Evolutionary conservation across 1,140 invertebrate genomes (phyloP).

Genomic region (Drosophila pseudoananassae): DNA sequence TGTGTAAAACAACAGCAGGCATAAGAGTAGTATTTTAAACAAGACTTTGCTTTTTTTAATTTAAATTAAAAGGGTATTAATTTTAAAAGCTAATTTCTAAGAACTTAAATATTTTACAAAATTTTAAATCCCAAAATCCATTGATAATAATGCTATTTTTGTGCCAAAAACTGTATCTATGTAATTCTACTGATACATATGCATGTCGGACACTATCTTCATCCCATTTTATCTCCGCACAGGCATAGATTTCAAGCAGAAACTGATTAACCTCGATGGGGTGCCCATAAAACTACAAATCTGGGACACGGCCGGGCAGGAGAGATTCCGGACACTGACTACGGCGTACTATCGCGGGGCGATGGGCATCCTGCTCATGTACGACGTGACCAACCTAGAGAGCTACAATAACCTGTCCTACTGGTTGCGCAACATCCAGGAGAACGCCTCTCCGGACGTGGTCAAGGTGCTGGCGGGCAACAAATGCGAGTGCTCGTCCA

Average conservation of each 20-base stretch:
- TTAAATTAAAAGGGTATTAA: too few relatives aligned
- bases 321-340: constrained; percentile 88
- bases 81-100: too few relatives aligned
- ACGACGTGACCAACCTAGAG: constrained; percentile 93
- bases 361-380: constrained; percentile 94
- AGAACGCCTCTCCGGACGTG: constrained; percentile 94
- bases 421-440: constrained; percentile 94
- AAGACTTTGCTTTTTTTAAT: not conserved
- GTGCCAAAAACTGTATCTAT: not conserved
- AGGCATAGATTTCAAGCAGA: constrained; percentile 97
- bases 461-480: constrained; percentile 93
- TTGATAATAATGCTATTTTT: not conserved
- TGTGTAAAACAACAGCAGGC: constrained; percentile 17
- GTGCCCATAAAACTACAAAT: constrained; percentile 94
- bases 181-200: not conserved
- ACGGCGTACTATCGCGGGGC: constrained; percentile 94
- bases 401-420: constrained; percentile 94
- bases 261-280: constrained; percentile 93
- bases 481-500: constrained; percentile 91
- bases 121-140: not conserved
- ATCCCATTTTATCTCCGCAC: constrained; percentile 41
- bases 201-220: constrained; percentile 15
- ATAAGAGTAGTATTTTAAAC: not conserved
- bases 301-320: constrained; percentile 90
- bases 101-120: not conserved